Percentiles rank a stretch among this genome's conserved stretches.
Evolutionary conservation across 2,888 invertebrate genomes (phyloP).

Genomic region (Protonemura montana): DNA sequence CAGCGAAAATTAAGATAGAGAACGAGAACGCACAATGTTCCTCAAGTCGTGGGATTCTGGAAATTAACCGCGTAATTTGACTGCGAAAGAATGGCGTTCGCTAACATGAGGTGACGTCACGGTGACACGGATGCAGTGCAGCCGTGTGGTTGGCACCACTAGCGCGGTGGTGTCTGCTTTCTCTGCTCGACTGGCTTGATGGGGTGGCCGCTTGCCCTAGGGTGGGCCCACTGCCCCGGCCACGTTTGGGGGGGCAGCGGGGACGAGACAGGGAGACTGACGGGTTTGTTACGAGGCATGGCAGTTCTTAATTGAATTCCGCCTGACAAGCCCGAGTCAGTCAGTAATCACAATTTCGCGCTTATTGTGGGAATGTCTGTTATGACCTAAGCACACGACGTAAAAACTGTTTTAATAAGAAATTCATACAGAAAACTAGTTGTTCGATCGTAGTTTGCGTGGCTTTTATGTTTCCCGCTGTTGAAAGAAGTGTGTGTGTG

Average conservation of each 20-base stretch:
- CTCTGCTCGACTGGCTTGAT: neutral
- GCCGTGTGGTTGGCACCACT: neutral
- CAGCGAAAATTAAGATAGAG: neutral
- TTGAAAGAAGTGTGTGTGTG: no score
- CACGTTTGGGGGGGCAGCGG: neutral
- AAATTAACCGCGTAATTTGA: conserved; percentile 31
- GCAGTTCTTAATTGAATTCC: conserved; percentile 37
- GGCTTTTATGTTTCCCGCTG: neutral
- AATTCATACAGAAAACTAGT: neutral
- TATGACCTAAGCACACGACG: neutral
- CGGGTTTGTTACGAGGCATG: conserved; percentile 31
- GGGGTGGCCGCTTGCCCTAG: neutral
- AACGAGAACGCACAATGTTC: neutral
- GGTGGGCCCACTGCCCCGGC: neutral
- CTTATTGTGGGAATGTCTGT: conserved; percentile 2
- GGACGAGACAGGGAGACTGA: neutral
- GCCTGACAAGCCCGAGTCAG: conserved; percentile 29
- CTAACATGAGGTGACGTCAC: conserved; percentile 23
- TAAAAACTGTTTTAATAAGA: neutral
- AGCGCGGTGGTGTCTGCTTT: neutral
- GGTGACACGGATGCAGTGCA: neutral
- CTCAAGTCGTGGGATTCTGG: neutral
- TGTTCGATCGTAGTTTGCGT: neutral
- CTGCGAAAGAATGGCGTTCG: conserved; percentile 21
- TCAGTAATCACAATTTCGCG: conserved; percentile 18